Evolutionary conservation across 2,888 invertebrate genomes (phyloP), one percentile per base, ranked within the genome.

Genomic region (Hirtodrosophila confusa): DNA sequence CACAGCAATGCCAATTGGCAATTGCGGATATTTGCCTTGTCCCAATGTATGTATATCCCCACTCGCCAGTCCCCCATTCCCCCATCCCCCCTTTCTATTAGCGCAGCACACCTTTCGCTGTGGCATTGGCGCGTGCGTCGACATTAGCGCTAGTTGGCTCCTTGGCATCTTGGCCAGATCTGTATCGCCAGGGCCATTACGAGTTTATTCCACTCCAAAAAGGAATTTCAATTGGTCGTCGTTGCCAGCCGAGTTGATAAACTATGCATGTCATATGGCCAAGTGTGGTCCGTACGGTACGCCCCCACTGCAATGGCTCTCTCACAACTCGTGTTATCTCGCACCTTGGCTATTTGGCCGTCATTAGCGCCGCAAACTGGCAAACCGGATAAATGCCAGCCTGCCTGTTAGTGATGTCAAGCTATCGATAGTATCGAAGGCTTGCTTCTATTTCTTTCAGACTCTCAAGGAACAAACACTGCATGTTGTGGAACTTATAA

Each of bases 171-270:
- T 64, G 56, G 39, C 48, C 36, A 50, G 45, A 49, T 66, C 51
- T 50, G 56, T 58, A 47, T 62, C 55, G 68, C 43, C 66, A 39
- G 58, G 67, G 23, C 60, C 57, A 60, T 63, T 69, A 47, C 63
- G 69, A 78, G 82, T 84, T 80, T 78, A 78, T 78, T 82, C 67
- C 80, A 74, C 82, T 80, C 77, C 53, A 66, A 61, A 64, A 41
- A 74, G 79, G 85, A 82, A 82, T 82, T 75, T 79, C 79, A 69
- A 85, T 79, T 79, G 79, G 72, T 56, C 27, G 27, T 3, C 62
- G 40, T 61, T 64, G 60, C 45, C 65, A 61, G 55, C 53, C 11
- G 36, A 41, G 53, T 60, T 53, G 60, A 55, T 69, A 49, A 62
- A 62, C 62, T 49, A 37, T 44, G 29, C 55, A 31, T 49, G 50